These are phyloP conservation scores for Labroides dimidiatus DNA, from an alignment of 2,797 vertebrate genomes.

Conservation along the genomic window DNA sequence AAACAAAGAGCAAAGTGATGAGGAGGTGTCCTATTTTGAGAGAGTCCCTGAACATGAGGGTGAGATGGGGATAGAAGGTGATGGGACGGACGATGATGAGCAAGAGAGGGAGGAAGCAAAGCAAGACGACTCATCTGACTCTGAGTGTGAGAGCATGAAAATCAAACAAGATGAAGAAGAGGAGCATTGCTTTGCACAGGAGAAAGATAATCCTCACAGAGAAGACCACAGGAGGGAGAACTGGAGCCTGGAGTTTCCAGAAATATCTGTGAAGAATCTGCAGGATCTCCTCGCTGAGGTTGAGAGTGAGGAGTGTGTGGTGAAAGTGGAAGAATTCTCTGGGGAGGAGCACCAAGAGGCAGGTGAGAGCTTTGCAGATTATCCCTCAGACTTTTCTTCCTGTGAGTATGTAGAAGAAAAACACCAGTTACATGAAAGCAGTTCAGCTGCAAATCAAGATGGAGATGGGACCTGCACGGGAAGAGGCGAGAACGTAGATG, in stretches of 20 bases:
- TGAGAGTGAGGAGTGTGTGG: conserved; percentile 23
- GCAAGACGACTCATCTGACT: conserved; percentile 27
- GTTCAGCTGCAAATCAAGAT: conserved; percentile 3
- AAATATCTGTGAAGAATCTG: conserved; percentile 47
- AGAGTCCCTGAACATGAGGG: conserved; percentile 43
- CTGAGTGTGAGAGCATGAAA: conserved; percentile 41
- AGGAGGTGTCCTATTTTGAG: conserved; percentile 63
- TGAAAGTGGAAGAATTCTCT: conserved; percentile 79
- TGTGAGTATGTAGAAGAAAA: conserved; percentile 65
- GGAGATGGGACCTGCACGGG: conserved; percentile 5
- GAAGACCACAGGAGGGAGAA: neutral
- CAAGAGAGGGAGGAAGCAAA: conserved; percentile 23
- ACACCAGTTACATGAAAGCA: neutral
- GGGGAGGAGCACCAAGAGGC: conserved; percentile 81
- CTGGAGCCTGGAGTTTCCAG: conserved; percentile 42
- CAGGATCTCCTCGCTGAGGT: conserved; percentile 51
- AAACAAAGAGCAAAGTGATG: conserved; percentile 57
- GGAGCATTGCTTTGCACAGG: neutral
- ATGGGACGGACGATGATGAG: conserved; percentile 39
- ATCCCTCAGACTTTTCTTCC: conserved; percentile 80
- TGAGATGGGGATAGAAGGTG: conserved; percentile 41
- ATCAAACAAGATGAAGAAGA: conserved; percentile 22
- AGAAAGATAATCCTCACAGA: conserved; percentile 30
- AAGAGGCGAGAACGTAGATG: conserved; percentile 13
- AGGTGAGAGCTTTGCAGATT: conserved; percentile 83